Base-by-base conservation (phyloP, 2,888 invertebrate genomes). In the Drosophila subsilvestris region DNA sequence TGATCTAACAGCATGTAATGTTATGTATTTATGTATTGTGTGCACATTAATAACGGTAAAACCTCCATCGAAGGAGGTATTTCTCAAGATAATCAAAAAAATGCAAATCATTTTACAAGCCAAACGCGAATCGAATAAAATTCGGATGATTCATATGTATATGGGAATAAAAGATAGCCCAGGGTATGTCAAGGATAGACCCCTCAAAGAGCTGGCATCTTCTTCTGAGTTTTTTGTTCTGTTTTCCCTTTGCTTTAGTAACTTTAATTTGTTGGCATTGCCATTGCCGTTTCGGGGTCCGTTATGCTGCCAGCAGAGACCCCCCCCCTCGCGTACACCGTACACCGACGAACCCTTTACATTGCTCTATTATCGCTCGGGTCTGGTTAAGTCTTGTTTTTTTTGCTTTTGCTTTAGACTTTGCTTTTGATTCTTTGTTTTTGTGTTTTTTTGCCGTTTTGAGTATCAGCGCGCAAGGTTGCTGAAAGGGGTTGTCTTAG, bases 211-310 rank as follows among this genome's bases (percentile, higher is more conserved):
- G 37, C n/a, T 37, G 37, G n/a, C 14, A 37, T 37, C 37, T n/a
- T 2, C 37, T n/a, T 37, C 37, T 37, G 18, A 10, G 25, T 5
- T 25, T 50, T 43, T 50, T 60, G 42, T 44, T 65, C 50, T 45
- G 50, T 58, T 57, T 72, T 63, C 55, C 65, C 69, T 74, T 82
- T 81, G 78, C 76, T 76, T 78, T 80, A 76, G 84, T 79, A 79
- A 84, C 83, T 83, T 83, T 80, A 83, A 84, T 71, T 71, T 84
- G 85, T 87, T 84, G 81, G 73, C 84, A 84, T 81, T 78, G 83
- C 78, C 80, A 78, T 83, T 78, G 86, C 71, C 62, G 71, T 70
- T 71, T 18, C 53, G 42, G 75, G 74, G 77, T 74, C 78, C 78
- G 78, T 78, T 78, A 78, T n/a, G 37, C 37, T 37, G 14, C n/a